Conservation (phyloP, 2,797 vertebrate species). For the Pseudopleuronectes americanus region DNA sequence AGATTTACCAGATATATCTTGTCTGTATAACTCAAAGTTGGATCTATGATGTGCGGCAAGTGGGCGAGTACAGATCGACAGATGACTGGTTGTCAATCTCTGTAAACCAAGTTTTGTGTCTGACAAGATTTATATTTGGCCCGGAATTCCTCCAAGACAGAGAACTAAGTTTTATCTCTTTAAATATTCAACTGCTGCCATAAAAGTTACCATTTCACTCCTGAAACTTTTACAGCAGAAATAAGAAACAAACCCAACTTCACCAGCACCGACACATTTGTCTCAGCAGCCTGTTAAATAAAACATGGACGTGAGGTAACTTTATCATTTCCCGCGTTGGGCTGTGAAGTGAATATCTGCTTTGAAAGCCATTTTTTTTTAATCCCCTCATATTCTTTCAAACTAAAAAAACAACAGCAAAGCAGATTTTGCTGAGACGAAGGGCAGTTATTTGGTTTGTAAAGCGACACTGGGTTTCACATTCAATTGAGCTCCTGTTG, state of each 20-base stretch:
- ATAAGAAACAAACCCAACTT: constrained; percentile 34
- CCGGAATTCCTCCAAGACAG: not conserved
- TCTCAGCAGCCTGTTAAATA: constrained; percentile 53
- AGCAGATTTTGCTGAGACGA: constrained; percentile 55
- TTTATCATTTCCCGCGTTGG: constrained; percentile 5
- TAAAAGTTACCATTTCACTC: constrained; percentile 27
- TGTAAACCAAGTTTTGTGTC: constrained; percentile 10
- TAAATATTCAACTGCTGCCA: constrained; percentile 28
- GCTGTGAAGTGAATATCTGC: constrained; percentile 51
- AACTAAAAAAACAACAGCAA: constrained; percentile 40
- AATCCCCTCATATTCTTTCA: constrained; percentile 27
- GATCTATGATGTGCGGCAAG: constrained; percentile 24
- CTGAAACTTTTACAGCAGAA: constrained; percentile 27
- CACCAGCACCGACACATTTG: constrained; percentile 28
- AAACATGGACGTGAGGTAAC: constrained; percentile 44
- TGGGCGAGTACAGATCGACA: not conserved
- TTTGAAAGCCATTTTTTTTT: constrained; percentile 60
- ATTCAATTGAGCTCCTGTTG: constrained; percentile 47
- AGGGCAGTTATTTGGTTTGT: constrained; percentile 65
- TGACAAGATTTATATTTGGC: constrained; percentile 7
- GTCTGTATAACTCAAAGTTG: constrained; percentile 53
- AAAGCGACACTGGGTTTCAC: constrained; percentile 57
- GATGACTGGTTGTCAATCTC: not conserved
- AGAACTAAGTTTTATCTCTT: constrained; percentile 2
- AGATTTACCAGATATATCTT: constrained; percentile 27